Conservation (phyloP, 1,140 invertebrate species). For the Zaprionus ghesquierei region DNA sequence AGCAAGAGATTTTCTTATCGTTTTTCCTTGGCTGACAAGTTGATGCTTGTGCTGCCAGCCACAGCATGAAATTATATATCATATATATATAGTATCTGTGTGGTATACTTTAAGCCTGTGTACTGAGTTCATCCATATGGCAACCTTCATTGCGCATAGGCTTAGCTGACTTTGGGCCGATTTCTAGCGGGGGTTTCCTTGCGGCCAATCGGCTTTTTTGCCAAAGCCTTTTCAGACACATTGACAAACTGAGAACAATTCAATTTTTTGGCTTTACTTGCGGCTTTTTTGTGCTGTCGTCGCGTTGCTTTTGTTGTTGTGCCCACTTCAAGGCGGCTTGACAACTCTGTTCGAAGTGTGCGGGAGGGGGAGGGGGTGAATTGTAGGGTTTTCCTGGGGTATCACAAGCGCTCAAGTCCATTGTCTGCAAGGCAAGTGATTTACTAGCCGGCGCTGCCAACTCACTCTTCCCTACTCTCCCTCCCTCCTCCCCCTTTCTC, state of each 20-base stretch:
- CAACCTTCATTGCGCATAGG: slow-evolving; percentile 14
- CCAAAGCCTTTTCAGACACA: slow-evolving; percentile 47
- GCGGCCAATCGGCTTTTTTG: slow-evolving; percentile 7
- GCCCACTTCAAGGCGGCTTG: not conserved
- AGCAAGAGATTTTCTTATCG: slow-evolving; percentile 25
- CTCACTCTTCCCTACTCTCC: too few species aligned
- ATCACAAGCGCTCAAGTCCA: too few species aligned
- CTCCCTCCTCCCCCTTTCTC: not conserved
- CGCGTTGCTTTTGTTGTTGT: slow-evolving; percentile 42
- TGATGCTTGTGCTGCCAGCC: slow-evolving; percentile 24
- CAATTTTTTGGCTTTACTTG: slow-evolving; percentile 45
- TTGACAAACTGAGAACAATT: slow-evolving; percentile 56
- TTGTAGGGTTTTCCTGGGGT: too few species aligned
- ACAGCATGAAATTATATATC: slow-evolving; percentile 36
- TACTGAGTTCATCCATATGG: slow-evolving; percentile 17
- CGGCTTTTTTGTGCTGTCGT: slow-evolving; percentile 16
- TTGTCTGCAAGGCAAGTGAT: slow-evolving; percentile 46
- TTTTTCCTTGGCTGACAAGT: slow-evolving; percentile 27
- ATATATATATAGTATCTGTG: not conserved
- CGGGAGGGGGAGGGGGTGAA: not conserved
- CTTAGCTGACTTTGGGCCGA: not conserved
- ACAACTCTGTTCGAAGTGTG: not conserved
- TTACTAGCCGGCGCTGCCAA: slow-evolving; percentile 29
- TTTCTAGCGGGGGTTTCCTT: not conserved
- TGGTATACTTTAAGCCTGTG: not conserved